A percentile compares a stretch with the other conserved stretches of the same genome.
Evolutionary conservation across 2,113 vertebrate species (phyloP).

Genomic region (Saguinus imperator): DNA sequence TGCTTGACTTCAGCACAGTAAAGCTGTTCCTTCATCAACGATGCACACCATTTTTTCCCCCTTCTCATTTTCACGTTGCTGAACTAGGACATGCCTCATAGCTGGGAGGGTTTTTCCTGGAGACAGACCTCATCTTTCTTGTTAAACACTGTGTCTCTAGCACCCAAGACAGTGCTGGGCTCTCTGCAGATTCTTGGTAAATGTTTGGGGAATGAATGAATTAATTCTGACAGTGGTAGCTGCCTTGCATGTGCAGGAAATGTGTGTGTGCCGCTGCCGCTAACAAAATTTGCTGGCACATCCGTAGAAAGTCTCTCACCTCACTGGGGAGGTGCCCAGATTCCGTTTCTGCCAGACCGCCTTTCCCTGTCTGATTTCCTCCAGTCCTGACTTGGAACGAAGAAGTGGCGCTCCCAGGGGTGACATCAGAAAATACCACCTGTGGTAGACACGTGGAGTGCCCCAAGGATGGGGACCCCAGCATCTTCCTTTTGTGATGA

Average conservation of each 20-base stretch:
- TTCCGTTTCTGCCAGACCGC: background rate
- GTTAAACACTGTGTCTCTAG: background rate
- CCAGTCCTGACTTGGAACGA: background rate
- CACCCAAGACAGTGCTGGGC: background rate
- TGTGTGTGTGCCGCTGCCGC: too few species aligned
- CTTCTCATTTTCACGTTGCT: background rate
- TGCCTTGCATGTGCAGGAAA: background rate
- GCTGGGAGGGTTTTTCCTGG: background rate
- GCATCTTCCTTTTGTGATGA: background rate
- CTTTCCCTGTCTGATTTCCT: background rate
- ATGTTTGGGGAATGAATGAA: background rate
- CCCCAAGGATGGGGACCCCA: background rate
- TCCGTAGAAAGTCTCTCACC: background rate
- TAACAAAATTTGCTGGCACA: background rate
- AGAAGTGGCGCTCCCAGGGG: background rate
- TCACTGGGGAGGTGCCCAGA: background rate
- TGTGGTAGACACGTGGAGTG: background rate
- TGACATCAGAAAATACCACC: background rate
- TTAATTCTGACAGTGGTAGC: background rate
- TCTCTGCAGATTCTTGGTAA: background rate
- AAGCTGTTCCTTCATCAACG: background rate
- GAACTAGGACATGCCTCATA: background rate
- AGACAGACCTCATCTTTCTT: background rate
- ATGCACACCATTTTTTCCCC: background rate
- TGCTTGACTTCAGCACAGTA: background rate